A percentile compares a stretch with the other conserved stretches of the same genome.
These are phyloP conservation scores for Hippopotamyrus pictus DNA, from an alignment of 2,797 vertebrate species.

Conservation along the genomic window DNA sequence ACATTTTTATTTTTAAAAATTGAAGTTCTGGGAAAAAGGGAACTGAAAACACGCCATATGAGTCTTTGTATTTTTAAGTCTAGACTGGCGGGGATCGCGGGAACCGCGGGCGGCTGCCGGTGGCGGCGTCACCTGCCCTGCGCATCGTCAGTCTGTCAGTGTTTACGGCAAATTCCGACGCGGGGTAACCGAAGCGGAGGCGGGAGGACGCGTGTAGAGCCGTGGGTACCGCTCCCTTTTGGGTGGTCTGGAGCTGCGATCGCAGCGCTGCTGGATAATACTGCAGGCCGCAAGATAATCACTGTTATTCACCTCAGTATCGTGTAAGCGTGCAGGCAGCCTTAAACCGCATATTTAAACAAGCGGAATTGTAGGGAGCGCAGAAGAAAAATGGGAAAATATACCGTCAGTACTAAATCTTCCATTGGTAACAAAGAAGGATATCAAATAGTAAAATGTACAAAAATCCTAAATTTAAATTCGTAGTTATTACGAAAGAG, in stretches of 20 bases:
- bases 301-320: slow-evolving; percentile 7
- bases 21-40: not conserved
- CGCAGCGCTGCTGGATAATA: not conserved
- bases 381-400: not conserved
- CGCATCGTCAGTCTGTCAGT: not conserved
- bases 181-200: not conserved
- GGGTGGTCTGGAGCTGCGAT: slow-evolving; percentile 11
- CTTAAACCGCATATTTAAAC: not conserved
- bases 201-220: too few relatives aligned
- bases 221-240: not conserved
- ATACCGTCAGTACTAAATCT: not conserved
- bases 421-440: not conserved
- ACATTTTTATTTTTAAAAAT: not conserved
- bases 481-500: not conserved
- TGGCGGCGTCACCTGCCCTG: not conserved
- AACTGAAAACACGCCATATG: not conserved
- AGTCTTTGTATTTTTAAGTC: not conserved
- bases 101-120: not conserved
- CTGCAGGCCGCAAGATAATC: not conserved
- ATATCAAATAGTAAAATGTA: not conserved
- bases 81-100: not conserved
- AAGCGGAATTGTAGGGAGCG: not conserved
- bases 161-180: not conserved
- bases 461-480: not conserved
- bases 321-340: slow-evolving; percentile 13